phyloP scores from a whole-genome alignment of 2,888 invertebrate genomes.

The Molanna angustata region DNA sequence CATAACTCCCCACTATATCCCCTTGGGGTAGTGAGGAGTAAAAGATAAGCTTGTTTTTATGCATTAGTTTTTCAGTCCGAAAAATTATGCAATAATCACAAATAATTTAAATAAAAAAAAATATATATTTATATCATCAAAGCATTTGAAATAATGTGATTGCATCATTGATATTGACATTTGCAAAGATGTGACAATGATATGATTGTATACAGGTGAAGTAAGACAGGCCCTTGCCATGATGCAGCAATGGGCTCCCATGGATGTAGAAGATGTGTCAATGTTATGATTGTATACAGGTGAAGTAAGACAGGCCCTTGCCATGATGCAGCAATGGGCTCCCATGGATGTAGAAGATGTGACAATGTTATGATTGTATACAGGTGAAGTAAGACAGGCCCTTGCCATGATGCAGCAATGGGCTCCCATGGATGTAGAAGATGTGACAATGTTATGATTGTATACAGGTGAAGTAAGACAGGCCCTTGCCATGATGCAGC shows the following conservation, averaged over 20 bases:
- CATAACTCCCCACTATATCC: too few relatives aligned
- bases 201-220: slow-evolving; percentile 61
- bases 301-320: slow-evolving; percentile 88
- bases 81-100: neutral
- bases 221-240: slow-evolving; percentile 88
- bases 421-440: slow-evolving; percentile 97
- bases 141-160: too few relatives aligned
- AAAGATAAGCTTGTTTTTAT: too few relatives aligned
- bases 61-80: neutral
- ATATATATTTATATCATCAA: too few relatives aligned
- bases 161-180: too few relatives aligned
- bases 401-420: slow-evolving; percentile 85
- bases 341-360: slow-evolving; percentile 98
- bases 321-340: slow-evolving; percentile 87
- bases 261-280: slow-evolving; percentile 98
- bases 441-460: too few relatives aligned
- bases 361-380: too few relatives aligned
- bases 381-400: slow-evolving; percentile 86
- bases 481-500: slow-evolving; percentile 81
- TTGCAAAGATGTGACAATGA: too few relatives aligned
- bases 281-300: slow-evolving; percentile 47
- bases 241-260: slow-evolving; percentile 89
- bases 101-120: neutral
- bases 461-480: slow-evolving; percentile 76
- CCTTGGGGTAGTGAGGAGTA: too few relatives aligned